These are phyloP conservation scores for Prochilodus magdalenae DNA, from an alignment of 2,113 vertebrate species.

Conservation along the genomic window DNA sequence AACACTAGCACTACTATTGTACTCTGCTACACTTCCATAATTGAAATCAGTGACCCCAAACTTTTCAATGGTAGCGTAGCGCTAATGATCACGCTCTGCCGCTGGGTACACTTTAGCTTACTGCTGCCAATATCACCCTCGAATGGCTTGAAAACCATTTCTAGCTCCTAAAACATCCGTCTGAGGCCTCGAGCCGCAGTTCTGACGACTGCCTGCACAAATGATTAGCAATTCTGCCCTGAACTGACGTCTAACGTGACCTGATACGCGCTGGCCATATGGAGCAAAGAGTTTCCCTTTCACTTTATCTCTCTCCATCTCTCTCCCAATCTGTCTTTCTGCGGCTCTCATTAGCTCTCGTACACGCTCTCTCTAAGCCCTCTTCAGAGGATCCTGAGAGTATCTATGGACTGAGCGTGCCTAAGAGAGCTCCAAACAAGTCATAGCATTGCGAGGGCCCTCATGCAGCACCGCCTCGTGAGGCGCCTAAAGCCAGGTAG, in stretches of 20 bases:
- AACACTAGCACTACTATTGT: too few species aligned
- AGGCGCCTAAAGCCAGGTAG: neutral
- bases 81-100: too few species aligned
- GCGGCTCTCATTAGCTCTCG: neutral
- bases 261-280: neutral
- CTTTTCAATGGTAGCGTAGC: too few species aligned
- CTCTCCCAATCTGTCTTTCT: neutral
- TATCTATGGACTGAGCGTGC: neutral
- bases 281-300: neutral
- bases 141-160: neutral
- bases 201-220: neutral
- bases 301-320: neutral
- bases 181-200: neutral
- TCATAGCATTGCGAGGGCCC: neutral
- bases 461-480: neutral
- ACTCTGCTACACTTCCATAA: too few species aligned
- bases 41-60: too few species aligned
- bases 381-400: neutral
- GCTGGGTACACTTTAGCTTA: too few species aligned
- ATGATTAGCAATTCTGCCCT: neutral
- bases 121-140: too few species aligned
- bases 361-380: neutral
- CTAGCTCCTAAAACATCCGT: neutral
- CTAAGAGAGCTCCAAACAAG: neutral
- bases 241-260: neutral